phyloP scores from a whole-genome alignment of 2,888 invertebrate genomes.

The Sympetrum striolatum region DNA sequence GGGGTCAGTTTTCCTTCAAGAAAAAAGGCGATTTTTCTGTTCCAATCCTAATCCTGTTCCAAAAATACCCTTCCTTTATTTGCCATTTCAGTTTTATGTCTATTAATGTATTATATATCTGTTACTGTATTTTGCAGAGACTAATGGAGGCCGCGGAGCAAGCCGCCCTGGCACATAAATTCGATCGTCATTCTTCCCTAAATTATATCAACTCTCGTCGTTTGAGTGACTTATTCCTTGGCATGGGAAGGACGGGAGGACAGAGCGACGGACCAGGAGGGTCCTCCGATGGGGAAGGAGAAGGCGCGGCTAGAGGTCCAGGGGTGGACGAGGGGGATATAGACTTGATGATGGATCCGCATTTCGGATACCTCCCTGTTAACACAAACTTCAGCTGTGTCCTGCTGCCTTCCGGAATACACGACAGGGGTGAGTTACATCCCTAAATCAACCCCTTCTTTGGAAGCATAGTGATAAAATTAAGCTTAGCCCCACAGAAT shows the following conservation, averaged over 20 bases:
- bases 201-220: conserved; percentile 84
- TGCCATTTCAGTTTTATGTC: too few relatives aligned
- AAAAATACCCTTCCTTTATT: too few relatives aligned
- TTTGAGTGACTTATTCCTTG: conserved; percentile 71
- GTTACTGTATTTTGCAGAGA: conserved; percentile 66
- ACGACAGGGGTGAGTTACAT: conserved; percentile 67
- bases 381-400: conserved; percentile 87
- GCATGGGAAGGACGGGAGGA: conserved; percentile 71
- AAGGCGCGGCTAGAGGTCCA: background rate
- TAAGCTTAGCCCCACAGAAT: too few relatives aligned
- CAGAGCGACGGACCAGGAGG: conserved; percentile 65
- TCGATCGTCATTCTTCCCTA: conserved; percentile 64
- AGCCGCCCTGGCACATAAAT: conserved; percentile 72
- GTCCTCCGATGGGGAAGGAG: background rate
- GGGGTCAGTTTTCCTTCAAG: too few relatives aligned
- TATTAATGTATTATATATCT: background rate
- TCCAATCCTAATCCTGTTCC: too few relatives aligned
- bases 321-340: conserved; percentile 67
- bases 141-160: conserved; percentile 92
- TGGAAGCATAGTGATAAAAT: too few relatives aligned
- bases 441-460: background rate
- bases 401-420: conserved; percentile 82
- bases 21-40: too few relatives aligned
- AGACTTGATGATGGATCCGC: conserved; percentile 76
- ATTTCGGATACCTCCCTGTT: conserved; percentile 86